These are phyloP conservation scores for Lepidocyrtinus sp. DNA, from an alignment of 2,888 invertebrate genomes.

Conservation along the genomic window DNA sequence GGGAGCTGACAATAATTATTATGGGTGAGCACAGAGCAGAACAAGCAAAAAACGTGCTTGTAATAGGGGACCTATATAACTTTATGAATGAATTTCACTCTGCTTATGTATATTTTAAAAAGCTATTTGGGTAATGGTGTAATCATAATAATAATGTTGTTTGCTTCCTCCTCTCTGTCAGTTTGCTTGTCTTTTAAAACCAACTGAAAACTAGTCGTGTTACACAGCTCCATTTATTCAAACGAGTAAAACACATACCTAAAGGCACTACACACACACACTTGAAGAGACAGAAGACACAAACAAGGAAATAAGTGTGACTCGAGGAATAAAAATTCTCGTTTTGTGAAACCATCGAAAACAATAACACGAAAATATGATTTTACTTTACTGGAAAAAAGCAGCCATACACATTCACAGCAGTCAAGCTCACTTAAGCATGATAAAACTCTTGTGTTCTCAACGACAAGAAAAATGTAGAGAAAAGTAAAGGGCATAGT, in stretches of 20 bases:
- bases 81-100: constrained; percentile 27
- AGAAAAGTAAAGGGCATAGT: neutral
- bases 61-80: constrained; percentile 18
- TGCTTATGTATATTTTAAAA: constrained; percentile 12
- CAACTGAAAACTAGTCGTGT: neutral
- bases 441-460: no score
- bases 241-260: no score
- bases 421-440: neutral
- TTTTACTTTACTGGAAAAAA: constrained; percentile 27
- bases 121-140: constrained; percentile 9
- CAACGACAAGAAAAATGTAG: neutral
- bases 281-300: neutral
- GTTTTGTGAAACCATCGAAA: neutral
- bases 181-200: constrained; percentile 25
- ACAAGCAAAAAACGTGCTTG: constrained; percentile 10
- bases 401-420: constrained; percentile 16
- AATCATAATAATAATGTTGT: constrained; percentile 27
- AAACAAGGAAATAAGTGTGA: neutral
- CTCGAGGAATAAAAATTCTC: neutral
- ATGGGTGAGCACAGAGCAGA: constrained; percentile 35
- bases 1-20: constrained; percentile 49
- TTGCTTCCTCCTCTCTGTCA: constrained; percentile 7
- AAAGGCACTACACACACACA: no score
- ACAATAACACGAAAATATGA: constrained; percentile 41
- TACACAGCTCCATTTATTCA: neutral